phyloP scores from a whole-genome alignment of 2,113 vertebrate genomes.

The Ardeotis arabs region DNA sequence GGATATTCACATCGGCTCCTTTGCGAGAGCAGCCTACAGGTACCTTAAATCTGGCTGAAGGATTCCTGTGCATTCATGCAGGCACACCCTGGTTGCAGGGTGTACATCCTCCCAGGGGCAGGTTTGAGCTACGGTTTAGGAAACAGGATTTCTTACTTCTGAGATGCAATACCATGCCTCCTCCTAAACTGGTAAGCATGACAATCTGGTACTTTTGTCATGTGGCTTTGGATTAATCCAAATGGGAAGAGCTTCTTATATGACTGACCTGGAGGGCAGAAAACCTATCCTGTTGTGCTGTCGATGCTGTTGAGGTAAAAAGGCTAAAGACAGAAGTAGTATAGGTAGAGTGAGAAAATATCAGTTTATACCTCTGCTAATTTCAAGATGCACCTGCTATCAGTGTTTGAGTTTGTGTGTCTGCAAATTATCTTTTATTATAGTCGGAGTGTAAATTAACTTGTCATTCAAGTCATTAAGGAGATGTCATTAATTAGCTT shows the following conservation, averaged over 20 bases:
- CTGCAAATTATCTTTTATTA: neutral
- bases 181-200: neutral
- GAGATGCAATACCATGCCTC: neutral
- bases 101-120: neutral
- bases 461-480: neutral
- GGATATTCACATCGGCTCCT: neutral
- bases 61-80: neutral
- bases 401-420: neutral
- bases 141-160: neutral
- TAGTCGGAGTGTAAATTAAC: neutral
- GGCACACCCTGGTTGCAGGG: neutral
- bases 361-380: neutral
- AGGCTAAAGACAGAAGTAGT: neutral
- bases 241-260: neutral
- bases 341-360: neutral
- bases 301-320: neutral
- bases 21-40: neutral
- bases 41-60: neutral
- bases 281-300: neutral
- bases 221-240: neutral
- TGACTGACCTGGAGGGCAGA: neutral
- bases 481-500: neutral
- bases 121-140: rapidly evolving
- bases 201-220: neutral
- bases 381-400: neutral